These are phyloP conservation scores for Harpagus bidentatus DNA, from an alignment of 2,113 vertebrate species.

Conservation along the genomic window DNA sequence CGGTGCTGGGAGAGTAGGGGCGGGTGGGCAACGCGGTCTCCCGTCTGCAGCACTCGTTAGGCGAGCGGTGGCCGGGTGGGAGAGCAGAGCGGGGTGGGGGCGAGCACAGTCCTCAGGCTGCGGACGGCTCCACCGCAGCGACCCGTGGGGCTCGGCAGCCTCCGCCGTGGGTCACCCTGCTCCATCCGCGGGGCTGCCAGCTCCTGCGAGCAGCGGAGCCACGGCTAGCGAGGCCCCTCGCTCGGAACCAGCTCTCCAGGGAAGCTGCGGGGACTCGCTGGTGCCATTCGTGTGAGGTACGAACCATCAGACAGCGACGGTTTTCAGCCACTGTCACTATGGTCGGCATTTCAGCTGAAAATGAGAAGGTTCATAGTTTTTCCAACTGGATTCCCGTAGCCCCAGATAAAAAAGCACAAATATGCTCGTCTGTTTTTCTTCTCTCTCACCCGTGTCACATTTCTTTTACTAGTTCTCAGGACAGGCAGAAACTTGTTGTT, in stretches of 20 bases:
- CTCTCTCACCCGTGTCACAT: neutral
- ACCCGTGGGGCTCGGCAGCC: too few relatives aligned
- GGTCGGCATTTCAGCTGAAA: neutral
- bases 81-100: too few relatives aligned
- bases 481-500: neutral
- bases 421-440: rapidly evolving
- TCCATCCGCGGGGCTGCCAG: neutral
- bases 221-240: neutral
- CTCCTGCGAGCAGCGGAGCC: neutral
- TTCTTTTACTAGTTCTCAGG: neutral
- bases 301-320: neutral
- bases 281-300: rapidly evolving
- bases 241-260: neutral
- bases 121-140: rapidly evolving
- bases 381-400: neutral
- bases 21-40: rapidly evolving
- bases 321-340: neutral
- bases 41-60: neutral
- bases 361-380: neutral
- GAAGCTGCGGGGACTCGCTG: neutral
- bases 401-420: neutral
- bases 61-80: rapidly evolving
- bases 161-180: neutral
- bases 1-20: neutral
- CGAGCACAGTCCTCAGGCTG: neutral